These are phyloP conservation scores for Acanthoscelides obtectus DNA, from an alignment of 2,888 invertebrate genomes.

Conservation along the genomic window DNA sequence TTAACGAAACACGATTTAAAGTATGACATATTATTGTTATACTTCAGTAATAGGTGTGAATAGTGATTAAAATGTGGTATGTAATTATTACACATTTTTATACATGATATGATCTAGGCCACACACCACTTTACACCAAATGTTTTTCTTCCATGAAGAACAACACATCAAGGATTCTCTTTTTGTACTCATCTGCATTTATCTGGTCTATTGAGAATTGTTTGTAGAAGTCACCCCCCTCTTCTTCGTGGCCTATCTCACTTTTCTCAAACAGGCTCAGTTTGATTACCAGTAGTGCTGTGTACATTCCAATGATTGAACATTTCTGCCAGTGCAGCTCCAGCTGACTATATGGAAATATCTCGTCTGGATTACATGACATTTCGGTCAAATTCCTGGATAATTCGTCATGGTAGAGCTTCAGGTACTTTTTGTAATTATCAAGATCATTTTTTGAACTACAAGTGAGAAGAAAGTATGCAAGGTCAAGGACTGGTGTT, in stretches of 20 bases:
- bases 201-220: not conserved
- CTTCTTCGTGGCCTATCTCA: not conserved
- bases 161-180: not conserved
- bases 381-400: conserved; percentile 22
- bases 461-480: conserved; percentile 34
- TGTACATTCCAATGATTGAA: not conserved
- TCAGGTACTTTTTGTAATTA: conserved; percentile 27
- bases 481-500: conserved; percentile 31
- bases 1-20: too few relatives aligned
- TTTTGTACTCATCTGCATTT: not conserved
- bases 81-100: too few relatives aligned
- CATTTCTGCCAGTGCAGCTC: conserved; percentile 1
- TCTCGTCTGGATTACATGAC: conserved; percentile 23
- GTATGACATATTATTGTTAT: too few relatives aligned
- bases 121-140: not conserved
- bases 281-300: not conserved
- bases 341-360: conserved; percentile 25
- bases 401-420: conserved; percentile 32
- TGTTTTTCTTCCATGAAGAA: not conserved
- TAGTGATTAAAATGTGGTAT: too few relatives aligned
- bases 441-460: conserved; percentile 28
- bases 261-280: not conserved
- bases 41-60: too few relatives aligned
- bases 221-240: not conserved
- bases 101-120: too few relatives aligned